Evolutionary conservation across 23 tunicate species (phyloP).

Genomic region (Halocynthia aurantium): DNA sequence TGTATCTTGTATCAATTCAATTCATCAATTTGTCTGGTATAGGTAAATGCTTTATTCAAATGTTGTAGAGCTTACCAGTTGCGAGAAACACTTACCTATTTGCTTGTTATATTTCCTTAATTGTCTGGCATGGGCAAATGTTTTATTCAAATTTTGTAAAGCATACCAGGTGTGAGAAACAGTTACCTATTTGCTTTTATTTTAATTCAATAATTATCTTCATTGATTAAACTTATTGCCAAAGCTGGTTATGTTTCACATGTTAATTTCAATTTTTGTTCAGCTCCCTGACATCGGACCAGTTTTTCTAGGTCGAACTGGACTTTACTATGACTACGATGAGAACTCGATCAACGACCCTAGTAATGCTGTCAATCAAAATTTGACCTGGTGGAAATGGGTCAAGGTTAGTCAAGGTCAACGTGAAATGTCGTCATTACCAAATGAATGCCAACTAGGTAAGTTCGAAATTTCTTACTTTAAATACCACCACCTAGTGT

Average conservation of each 20-base stretch:
- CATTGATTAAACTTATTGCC: neutral
- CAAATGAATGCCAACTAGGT: constrained; percentile 50
- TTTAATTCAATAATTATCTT: neutral
- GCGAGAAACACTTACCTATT: too few relatives aligned
- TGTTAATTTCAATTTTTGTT: neutral
- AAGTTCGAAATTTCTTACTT: neutral
- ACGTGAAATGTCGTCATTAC: constrained; percentile 27
- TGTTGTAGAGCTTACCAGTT: too few relatives aligned
- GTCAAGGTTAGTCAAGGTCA: constrained; percentile 13
- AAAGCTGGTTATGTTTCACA: neutral
- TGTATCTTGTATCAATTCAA: too few relatives aligned
- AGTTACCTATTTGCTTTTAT: neutral
- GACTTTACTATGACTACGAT: constrained; percentile 73
- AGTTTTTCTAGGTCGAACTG: constrained; percentile 59
- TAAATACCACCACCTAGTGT: too few relatives aligned
- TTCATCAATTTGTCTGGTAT: too few relatives aligned
- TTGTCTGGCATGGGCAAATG: too few relatives aligned
- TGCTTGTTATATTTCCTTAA: too few relatives aligned
- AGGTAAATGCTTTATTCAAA: too few relatives aligned
- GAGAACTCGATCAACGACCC: constrained; percentile 44
- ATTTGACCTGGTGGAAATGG: constrained; percentile 53
- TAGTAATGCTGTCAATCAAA: constrained; percentile 39
- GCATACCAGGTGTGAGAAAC: too few relatives aligned
- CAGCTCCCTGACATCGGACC: constrained; percentile 64
- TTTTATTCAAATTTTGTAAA: too few relatives aligned